Evolutionary conservation across 2,888 invertebrate species (phyloP).

Genomic region (Dromius quadrimaculatus): DNA sequence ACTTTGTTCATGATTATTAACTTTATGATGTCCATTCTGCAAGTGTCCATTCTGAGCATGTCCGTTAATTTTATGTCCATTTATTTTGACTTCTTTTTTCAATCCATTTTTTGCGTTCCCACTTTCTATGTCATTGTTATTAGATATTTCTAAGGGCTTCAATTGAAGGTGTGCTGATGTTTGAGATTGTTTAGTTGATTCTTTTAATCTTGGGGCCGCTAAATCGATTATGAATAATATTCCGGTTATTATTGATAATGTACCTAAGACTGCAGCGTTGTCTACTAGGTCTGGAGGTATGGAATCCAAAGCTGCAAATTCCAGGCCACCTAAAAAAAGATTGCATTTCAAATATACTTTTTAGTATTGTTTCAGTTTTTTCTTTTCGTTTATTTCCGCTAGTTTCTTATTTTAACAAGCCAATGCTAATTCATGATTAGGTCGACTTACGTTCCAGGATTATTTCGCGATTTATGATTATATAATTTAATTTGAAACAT

Average conservation of each 20-base stretch:
- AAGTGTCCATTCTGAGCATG: slow-evolving; percentile 20
- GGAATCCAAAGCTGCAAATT: slow-evolving; percentile 78
- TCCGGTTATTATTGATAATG: slow-evolving; percentile 75
- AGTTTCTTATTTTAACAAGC: slow-evolving; percentile 1
- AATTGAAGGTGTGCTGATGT: slow-evolving; percentile 57
- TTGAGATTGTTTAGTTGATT: slow-evolving; percentile 66
- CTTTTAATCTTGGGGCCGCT: slow-evolving; percentile 70
- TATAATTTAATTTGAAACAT: slow-evolving; percentile 12
- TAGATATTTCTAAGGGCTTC: slow-evolving; percentile 34
- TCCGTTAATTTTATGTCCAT: slow-evolving; percentile 14
- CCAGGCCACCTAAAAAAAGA: slow-evolving; percentile 74
- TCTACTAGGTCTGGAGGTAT: slow-evolving; percentile 76
- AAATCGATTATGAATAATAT: slow-evolving; percentile 78
- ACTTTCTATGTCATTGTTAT: slow-evolving; percentile 44
- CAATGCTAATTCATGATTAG: neutral
- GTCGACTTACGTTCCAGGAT: neutral
- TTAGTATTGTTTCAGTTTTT: neutral
- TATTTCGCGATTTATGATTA: slow-evolving; percentile 9
- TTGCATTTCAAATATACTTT: neutral
- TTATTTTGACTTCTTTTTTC: slow-evolving; percentile 37
- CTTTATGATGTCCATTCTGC: slow-evolving; percentile 51
- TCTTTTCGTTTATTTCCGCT: neutral
- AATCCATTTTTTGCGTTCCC: slow-evolving; percentile 50
- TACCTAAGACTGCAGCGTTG: slow-evolving; percentile 79
- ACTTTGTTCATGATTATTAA: slow-evolving; percentile 53